A percentile compares a stretch with the other conserved stretches of the same genome.
These are phyloP conservation scores for Embidobia sp. DNA, from an alignment of 2,888 invertebrate species.

Conservation along the genomic window DNA sequence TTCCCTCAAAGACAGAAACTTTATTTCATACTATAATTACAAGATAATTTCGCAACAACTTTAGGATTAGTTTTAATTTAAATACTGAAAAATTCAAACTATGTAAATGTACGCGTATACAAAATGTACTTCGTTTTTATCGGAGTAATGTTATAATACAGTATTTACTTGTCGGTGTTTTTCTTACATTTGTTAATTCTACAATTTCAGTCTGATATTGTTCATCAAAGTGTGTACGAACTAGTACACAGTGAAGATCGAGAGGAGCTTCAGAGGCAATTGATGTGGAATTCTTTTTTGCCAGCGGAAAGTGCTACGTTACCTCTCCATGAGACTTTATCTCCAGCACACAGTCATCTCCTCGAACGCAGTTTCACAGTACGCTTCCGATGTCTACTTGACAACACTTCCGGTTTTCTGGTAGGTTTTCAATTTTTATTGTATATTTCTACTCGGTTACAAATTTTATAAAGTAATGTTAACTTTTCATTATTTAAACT, in stretches of 20 bases:
- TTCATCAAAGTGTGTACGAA: conserved; percentile 99
- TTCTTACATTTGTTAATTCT: not conserved
- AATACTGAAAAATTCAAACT: too few species aligned
- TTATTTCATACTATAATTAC: too few species aligned
- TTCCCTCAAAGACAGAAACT: too few species aligned
- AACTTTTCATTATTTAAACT: too few species aligned
- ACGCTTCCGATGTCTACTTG: conserved; percentile 98
- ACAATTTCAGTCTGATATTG: conserved; percentile 99
- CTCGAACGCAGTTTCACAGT: conserved; percentile 99
- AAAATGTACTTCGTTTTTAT: too few species aligned
- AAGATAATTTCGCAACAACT: too few species aligned
- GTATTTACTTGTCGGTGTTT: not conserved
- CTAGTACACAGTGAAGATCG: conserved; percentile 99
- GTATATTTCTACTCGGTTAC: too few species aligned
- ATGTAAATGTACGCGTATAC: conserved; percentile 9
- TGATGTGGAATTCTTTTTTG: conserved; percentile 97
- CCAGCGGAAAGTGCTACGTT: conserved; percentile 90
- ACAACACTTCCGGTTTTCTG: conserved; percentile 99
- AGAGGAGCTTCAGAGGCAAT: conserved; percentile 96
- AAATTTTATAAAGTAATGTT: too few species aligned
- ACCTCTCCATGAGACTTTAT: conserved; percentile 93
- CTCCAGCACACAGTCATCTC: conserved; percentile 93
- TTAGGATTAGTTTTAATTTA: too few species aligned
- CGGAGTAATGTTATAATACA: not conserved
- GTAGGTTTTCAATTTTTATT: conserved; percentile 83